Percentiles rank a stretch among this genome's conserved stretches.
phyloP scores from a whole-genome alignment of 1,140 invertebrate genomes.

The Spodoptera litura region DNA sequence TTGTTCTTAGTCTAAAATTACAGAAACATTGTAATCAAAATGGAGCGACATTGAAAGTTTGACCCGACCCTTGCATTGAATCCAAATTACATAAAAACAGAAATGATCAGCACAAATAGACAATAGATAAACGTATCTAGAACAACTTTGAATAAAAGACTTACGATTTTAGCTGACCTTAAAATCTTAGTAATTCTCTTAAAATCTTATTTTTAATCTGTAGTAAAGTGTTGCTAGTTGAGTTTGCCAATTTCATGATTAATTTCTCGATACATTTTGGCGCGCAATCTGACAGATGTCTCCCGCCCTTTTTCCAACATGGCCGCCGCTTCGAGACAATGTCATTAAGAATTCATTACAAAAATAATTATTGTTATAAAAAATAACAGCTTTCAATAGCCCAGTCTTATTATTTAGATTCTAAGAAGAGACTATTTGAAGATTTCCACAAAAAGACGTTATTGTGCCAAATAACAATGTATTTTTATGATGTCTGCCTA shows the following conservation, averaged over 20 bases:
- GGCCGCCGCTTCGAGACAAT: background rate
- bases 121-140: background rate
- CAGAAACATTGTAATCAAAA: no score
- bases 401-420: no score
- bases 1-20: no score
- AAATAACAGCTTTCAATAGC: background rate
- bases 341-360: background rate
- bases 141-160: background rate
- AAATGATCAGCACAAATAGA: no score
- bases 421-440: background rate
- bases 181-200: no score
- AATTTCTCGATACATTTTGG: background rate
- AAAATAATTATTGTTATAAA: background rate
- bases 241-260: no score
- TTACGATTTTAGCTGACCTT: no score
- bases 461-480: background rate
- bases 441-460: background rate
- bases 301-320: background rate
- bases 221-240: no score
- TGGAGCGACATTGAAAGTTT: no score
- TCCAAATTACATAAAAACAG: no score
- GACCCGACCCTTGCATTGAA: no score
- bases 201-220: no score
- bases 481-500: background rate
- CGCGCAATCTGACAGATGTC: background rate